Evolutionary conservation across 2,888 invertebrate genomes (phyloP).

Genomic region (Sicus ferrugineus): DNA sequence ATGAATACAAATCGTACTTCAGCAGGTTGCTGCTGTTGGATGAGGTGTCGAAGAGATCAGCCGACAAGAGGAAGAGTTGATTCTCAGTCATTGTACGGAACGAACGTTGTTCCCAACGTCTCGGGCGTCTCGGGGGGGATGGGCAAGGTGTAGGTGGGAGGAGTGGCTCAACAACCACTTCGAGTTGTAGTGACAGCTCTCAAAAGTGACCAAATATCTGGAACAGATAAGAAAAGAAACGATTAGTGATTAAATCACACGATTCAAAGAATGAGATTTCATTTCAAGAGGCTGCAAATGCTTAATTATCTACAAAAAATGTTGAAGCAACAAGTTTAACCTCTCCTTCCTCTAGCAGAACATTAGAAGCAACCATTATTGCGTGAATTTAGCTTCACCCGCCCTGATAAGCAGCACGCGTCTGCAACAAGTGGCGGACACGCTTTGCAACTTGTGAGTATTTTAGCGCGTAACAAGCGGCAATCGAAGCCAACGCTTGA

Average conservation of each 20-base stretch:
- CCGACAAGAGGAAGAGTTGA: constrained; percentile 63
- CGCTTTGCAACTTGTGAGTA: too few species aligned
- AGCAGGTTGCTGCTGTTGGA: constrained; percentile 62
- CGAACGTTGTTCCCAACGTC: constrained; percentile 17
- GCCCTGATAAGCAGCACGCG: too few species aligned
- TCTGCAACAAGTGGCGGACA: too few species aligned
- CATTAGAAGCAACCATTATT: too few species aligned
- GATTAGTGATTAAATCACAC: background rate
- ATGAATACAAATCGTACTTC: constrained; percentile 60
- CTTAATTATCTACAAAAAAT: too few species aligned
- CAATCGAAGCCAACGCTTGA: too few species aligned
- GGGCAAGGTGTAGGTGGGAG: background rate
- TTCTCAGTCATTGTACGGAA: constrained; percentile 61
- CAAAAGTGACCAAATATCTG: background rate
- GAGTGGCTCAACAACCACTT: background rate
- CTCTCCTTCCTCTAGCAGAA: too few species aligned
- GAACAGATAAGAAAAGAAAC: background rate
- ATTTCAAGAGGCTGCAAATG: too few species aligned
- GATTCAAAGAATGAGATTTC: background rate
- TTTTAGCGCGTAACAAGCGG: too few species aligned
- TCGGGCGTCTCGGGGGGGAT: background rate
- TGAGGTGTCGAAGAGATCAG: constrained; percentile 63
- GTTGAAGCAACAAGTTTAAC: too few species aligned
- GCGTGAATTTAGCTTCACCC: too few species aligned
- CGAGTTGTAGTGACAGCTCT: background rate